These are phyloP conservation scores for Sebastes oblongus DNA, from an alignment of 2,797 vertebrate species.

Conservation along the genomic window DNA sequence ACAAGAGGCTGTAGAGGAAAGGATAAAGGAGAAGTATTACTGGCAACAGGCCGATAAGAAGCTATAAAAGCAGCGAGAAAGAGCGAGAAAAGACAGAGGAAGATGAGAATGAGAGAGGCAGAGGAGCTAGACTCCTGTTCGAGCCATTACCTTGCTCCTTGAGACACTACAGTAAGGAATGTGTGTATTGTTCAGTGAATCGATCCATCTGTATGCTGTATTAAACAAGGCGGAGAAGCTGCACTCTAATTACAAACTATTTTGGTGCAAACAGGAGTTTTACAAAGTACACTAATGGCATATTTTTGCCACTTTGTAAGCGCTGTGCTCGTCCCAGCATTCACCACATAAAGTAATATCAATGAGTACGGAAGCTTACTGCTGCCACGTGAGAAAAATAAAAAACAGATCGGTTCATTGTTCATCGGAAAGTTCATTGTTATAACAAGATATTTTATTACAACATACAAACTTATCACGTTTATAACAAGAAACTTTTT, in stretches of 20 bases:
- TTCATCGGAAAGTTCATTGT: background rate
- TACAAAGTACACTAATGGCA: conserved; percentile 14
- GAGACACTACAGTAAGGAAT: conserved; percentile 39
- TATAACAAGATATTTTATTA: background rate
- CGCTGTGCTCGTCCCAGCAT: background rate
- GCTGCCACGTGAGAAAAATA: background rate
- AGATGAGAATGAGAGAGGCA: conserved; percentile 22
- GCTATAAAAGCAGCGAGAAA: conserved; percentile 57
- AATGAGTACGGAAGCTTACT: background rate
- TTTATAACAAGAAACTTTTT: background rate
- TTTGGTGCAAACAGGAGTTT: conserved; percentile 14
- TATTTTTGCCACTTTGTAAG: conserved; percentile 22
- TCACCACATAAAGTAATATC: conserved; percentile 1
- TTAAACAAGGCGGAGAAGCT: conserved; percentile 27
- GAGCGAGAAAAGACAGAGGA: conserved; percentile 22
- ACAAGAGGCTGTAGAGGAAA: conserved; percentile 52
- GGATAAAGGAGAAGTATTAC: conserved; percentile 59
- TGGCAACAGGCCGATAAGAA: conserved; percentile 64
- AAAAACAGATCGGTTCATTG: background rate
- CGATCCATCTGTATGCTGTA: conserved; percentile 45
- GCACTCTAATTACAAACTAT: conserved; percentile 49
- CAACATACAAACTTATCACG: background rate
- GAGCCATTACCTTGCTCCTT: conserved; percentile 49
- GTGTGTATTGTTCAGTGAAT: conserved; percentile 50
- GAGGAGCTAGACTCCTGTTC: conserved; percentile 37